Conservation (phyloP, 2,113 vertebrate genomes). For the Okapia johnstoni region DNA sequence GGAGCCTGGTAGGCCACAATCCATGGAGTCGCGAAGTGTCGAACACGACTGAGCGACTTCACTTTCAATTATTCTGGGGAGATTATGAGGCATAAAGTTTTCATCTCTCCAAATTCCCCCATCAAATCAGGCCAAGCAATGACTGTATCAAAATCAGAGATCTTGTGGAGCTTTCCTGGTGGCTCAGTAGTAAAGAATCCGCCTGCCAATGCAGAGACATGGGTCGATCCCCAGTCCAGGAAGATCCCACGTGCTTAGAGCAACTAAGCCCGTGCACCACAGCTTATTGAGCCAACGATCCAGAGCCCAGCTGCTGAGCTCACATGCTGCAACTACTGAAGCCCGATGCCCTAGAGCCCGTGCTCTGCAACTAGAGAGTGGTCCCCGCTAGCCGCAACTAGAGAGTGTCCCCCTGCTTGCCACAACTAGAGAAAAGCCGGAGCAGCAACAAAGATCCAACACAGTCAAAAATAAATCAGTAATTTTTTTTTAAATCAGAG, state of each 20-base stretch:
- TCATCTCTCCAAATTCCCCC: background rate
- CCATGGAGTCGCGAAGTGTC: fast-evolving
- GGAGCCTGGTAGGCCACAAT: background rate
- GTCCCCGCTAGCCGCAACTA: fast-evolving
- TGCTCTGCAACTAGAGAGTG: background rate
- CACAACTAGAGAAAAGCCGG: background rate
- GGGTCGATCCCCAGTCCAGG: background rate
- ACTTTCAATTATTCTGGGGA: background rate
- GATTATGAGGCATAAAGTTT: background rate
- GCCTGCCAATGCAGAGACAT: background rate
- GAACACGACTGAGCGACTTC: background rate
- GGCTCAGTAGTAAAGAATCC: background rate
- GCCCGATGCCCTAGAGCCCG: background rate
- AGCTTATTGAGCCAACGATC: background rate
- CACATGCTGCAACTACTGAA: background rate
- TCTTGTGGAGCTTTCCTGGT: background rate
- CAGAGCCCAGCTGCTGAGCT: background rate
- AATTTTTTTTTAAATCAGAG: background rate
- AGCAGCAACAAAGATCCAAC: background rate
- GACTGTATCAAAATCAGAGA: background rate
- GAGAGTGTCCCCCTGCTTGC: fast-evolving
- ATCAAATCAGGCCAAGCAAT: background rate
- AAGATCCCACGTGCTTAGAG: background rate
- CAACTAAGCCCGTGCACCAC: background rate
- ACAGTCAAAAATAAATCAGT: background rate